phyloP scores from a whole-genome alignment of 2,888 invertebrate species.

The Epinotia brunnichana region DNA sequence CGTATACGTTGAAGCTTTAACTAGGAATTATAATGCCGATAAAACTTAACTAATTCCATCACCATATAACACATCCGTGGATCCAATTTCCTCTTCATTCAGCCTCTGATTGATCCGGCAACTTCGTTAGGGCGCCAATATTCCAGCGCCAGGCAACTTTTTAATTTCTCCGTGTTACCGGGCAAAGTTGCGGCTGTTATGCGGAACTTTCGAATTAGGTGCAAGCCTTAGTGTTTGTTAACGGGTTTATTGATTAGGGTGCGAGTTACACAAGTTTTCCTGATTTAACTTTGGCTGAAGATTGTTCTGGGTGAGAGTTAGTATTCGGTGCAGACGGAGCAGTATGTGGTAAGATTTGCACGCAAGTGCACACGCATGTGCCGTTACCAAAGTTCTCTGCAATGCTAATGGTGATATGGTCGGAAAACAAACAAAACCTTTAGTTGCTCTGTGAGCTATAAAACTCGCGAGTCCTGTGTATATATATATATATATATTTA shows the following conservation, averaged over 20 bases:
- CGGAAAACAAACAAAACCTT: too few relatives aligned
- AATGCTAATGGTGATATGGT: too few relatives aligned
- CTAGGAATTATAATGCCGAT: slow-evolving; percentile 1
- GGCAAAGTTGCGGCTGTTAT: slow-evolving; percentile 31
- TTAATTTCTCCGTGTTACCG: slow-evolving; percentile 32
- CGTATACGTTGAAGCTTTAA: too few relatives aligned
- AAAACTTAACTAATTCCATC: slow-evolving; percentile 26
- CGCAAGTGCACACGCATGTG: too few relatives aligned
- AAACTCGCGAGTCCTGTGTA: too few relatives aligned
- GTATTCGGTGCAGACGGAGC: too few relatives aligned
- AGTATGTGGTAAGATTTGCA: too few relatives aligned
- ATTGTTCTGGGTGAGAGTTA: neutral
- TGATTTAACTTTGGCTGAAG: neutral
- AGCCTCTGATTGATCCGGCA: slow-evolving; percentile 38
- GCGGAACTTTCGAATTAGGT: slow-evolving; percentile 36
- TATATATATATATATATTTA: too few relatives aligned
- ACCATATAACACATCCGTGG: slow-evolving; percentile 32
- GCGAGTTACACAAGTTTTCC: slow-evolving; percentile 6
- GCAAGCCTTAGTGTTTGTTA: slow-evolving; percentile 36
- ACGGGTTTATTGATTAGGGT: slow-evolving; percentile 28
- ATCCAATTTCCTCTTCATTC: slow-evolving; percentile 41
- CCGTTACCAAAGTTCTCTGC: too few relatives aligned
- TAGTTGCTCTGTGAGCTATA: too few relatives aligned
- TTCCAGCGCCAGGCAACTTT: slow-evolving; percentile 36
- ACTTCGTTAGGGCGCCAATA: slow-evolving; percentile 33